These are phyloP conservation scores for Machaerirhynchus nigripectus DNA, from an alignment of 2,113 vertebrate genomes.

Conservation along the genomic window DNA sequence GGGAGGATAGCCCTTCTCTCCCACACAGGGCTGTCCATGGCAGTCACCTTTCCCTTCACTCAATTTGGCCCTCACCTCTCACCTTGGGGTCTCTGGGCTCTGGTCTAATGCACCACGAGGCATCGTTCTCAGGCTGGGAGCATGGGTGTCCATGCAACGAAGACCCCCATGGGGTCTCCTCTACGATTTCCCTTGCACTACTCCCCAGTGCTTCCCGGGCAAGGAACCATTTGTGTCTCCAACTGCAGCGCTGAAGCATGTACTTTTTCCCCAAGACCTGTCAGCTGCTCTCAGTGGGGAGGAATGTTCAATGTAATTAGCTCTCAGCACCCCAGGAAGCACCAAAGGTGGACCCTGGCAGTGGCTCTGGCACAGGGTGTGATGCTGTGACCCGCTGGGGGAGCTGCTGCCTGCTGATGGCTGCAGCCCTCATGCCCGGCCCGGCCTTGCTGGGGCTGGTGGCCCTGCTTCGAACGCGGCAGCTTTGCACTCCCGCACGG, in stretches of 20 bases:
- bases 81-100: not conserved
- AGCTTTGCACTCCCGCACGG: fast-evolving
- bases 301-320: not conserved
- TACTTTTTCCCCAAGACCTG: not conserved
- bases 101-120: not conserved
- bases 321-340: not conserved
- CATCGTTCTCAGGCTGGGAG: not conserved
- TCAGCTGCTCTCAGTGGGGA: not conserved
- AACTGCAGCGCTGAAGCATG: fast-evolving
- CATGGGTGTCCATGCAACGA: too few species aligned
- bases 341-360: fast-evolving
- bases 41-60: not conserved
- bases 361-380: not conserved
- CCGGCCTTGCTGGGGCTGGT: not conserved
- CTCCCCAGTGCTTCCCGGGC: not conserved
- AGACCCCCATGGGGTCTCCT: not conserved
- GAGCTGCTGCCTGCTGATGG: not conserved
- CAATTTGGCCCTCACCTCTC: not conserved
- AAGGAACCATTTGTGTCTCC: not conserved
- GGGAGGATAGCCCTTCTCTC: not conserved
- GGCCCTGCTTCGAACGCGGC: not conserved
- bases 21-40: not conserved
- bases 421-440: fast-evolving
- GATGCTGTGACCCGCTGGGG: not conserved
- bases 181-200: fast-evolving